Percentiles rank a stretch among this genome's conserved stretches.
phyloP scores from a whole-genome alignment of 2,113 vertebrate species.

The Lampris incognitus region DNA sequence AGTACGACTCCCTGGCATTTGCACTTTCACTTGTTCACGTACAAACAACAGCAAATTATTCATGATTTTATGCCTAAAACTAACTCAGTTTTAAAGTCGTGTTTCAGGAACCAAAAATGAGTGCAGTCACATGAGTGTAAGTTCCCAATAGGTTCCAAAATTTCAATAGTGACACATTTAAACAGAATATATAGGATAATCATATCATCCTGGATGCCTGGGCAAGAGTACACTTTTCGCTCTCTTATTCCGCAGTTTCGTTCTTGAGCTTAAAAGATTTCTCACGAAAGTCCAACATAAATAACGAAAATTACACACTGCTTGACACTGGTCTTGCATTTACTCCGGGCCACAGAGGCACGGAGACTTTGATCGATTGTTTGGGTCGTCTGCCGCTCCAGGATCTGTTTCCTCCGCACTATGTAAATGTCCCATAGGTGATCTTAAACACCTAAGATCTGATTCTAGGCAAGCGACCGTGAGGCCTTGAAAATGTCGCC shows the following conservation, averaged over 20 bases:
- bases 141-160: no score
- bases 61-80: no score
- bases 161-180: not conserved
- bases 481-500: conserved; percentile 25
- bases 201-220: not conserved
- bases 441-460: not conserved
- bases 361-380: not conserved
- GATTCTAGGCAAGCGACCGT: conserved; percentile 36
- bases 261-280: not conserved
- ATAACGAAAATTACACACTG: not conserved
- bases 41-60: no score
- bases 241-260: no score
- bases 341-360: conserved; percentile 15
- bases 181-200: no score
- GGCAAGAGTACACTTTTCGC: not conserved
- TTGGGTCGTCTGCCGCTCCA: conserved; percentile 28
- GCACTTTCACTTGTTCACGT: no score
- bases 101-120: no score
- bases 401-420: conserved; percentile 25
- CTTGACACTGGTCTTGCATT: not conserved
- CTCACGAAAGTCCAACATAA: not conserved
- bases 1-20: no score
- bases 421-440: not conserved
- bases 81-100: no score
- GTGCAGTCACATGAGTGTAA: no score